Base-by-base conservation (phyloP, 2,888 invertebrate genomes). In the Orchesella flavescens region DNA sequence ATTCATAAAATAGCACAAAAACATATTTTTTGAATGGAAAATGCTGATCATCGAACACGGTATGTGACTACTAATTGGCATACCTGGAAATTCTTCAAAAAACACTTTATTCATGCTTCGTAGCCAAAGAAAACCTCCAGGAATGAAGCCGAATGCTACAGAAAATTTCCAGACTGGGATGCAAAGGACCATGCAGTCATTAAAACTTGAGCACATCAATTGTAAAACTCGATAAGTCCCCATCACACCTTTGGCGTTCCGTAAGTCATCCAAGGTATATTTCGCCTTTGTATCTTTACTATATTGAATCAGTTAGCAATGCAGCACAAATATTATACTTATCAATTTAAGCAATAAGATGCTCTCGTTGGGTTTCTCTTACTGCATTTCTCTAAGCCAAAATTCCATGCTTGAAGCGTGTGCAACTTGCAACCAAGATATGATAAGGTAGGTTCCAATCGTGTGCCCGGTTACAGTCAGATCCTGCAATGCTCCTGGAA, bases 361-460 rank as follows among this genome's bases (percentile, higher is more conserved):
- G n/a, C n/a, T n/a, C n/a, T n/a, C n/a, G n/a, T n/a, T n/a, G n/a
- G n/a, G n/a, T n/a, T n/a, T n/a, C 34, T 4, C 34, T 49, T 83
- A 83, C 83, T 83, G 83, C 72, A 71, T 63, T 46, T 78, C 83
- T 17, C 57, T 53, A n/a, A 83, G 43, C 83, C 83, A 83, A 61
- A 83, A 77, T 21, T 83, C 65, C 23, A 78, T 17, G 24, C 59
- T 77, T 10, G 61, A 59, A 4, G 73, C 61, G 34, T 83, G 83
- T 23, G 77, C 77, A 12, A 83, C 57, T 34, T n/a, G 57, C 1
- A 78, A 34, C 83, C 83, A 83, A 17, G 59, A 66, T 15, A 74
- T 59, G 7, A 53, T 66, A 9, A 65, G 59, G 24, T 73, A 83
- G 0, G 55, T 78, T 15, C 66, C 9, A 24, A 83, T 69, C 1